Evolutionary conservation across 2,797 vertebrate species (phyloP).

Genomic region (Zalophus californianus): DNA sequence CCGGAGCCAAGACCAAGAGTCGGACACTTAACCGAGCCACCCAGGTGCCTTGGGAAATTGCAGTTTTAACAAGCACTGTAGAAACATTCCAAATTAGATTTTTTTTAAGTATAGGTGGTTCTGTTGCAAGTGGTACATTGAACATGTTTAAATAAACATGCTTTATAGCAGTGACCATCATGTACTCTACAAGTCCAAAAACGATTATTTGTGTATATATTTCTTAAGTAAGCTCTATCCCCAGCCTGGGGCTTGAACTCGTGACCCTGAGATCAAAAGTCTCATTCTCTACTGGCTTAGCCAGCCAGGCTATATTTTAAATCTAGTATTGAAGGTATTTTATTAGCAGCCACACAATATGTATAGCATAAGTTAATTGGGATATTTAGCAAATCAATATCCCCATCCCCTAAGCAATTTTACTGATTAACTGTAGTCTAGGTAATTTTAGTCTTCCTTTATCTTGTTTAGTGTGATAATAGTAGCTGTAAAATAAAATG

Average conservation of each 20-base stretch:
- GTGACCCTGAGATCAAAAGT: not conserved
- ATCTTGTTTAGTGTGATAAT: conserved; percentile 15
- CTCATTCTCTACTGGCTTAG: not conserved
- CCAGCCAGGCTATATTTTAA: not conserved
- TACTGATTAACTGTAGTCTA: not conserved
- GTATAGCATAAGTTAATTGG: not conserved
- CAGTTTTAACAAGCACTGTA: not conserved
- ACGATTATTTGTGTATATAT: not conserved
- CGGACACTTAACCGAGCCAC: not conserved
- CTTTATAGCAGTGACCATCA: not conserved
- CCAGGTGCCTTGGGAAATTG: not conserved
- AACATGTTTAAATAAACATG: not conserved
- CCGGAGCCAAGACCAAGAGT: not conserved
- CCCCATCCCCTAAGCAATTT: not conserved
- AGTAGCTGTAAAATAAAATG: not conserved
- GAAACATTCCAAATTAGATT: not conserved
- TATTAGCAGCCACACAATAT: not conserved
- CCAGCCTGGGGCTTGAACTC: not conserved
- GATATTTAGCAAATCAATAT: not conserved
- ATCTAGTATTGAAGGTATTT: not conserved
- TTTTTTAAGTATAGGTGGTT: not conserved
- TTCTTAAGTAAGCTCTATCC: not conserved
- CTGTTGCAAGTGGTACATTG: not conserved
- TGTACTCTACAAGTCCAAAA: not conserved
- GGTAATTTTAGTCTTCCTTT: not conserved